A percentile compares a stretch with the other conserved stretches of the same genome.
Conservation (phyloP, 2,888 invertebrate species). For the Drosophila koepferae region DNA sequence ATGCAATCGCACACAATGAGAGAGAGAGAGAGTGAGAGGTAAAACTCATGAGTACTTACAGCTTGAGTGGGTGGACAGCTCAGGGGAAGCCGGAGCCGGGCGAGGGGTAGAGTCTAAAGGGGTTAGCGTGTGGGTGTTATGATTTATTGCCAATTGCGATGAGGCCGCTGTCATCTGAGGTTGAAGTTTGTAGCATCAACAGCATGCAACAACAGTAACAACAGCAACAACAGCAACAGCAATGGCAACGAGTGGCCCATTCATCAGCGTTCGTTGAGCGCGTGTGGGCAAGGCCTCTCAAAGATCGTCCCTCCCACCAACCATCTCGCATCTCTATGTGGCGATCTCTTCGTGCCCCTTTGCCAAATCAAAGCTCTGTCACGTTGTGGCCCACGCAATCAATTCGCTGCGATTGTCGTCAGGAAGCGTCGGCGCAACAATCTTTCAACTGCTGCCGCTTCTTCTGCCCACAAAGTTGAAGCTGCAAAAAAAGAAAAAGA, state of each 20-base stretch:
- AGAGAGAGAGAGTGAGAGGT: background rate
- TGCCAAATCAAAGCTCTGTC: slow-evolving; percentile 51
- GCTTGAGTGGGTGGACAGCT: slow-evolving; percentile 12
- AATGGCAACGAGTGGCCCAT: slow-evolving; percentile 33
- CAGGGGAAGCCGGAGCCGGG: background rate
- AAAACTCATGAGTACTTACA: slow-evolving; percentile 28
- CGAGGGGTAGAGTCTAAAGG: background rate
- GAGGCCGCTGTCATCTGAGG: slow-evolving; percentile 30
- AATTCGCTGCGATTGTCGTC: slow-evolving; percentile 52
- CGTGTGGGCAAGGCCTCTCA: slow-evolving; percentile 49
- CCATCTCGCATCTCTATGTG: background rate
- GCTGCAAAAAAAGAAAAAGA: background rate
- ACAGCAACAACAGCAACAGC: slow-evolving; percentile 18
- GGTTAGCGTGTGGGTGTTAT: slow-evolving; percentile 70
- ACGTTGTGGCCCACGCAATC: slow-evolving; percentile 56
- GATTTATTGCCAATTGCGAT: slow-evolving; percentile 78
- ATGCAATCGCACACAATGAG: slow-evolving; percentile 48
- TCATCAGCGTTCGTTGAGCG: slow-evolving; percentile 58
- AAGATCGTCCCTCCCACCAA: background rate
- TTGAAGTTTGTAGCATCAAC: slow-evolving; percentile 34
- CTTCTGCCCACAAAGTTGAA: slow-evolving; percentile 2
- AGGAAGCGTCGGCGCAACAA: slow-evolving; percentile 43
- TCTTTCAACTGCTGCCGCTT: slow-evolving; percentile 25
- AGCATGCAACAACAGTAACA: slow-evolving; percentile 18
- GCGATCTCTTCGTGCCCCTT: background rate